Base-by-base conservation (phyloP, 2,888 invertebrate genomes). In the Drosophila helvetica region DNA sequence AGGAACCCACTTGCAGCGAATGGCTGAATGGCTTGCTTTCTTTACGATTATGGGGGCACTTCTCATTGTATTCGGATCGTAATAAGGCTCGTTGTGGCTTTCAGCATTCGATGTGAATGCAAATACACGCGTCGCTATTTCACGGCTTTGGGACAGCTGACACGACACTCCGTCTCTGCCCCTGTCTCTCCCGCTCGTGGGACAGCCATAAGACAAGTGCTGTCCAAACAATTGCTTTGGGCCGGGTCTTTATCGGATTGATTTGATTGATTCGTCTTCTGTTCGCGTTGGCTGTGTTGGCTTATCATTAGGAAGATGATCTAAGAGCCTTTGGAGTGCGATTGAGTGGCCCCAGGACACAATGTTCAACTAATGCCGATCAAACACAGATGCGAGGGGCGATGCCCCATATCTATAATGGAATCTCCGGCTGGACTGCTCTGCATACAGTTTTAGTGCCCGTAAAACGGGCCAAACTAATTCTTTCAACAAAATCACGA, bases 41-140 rank as follows among this genome's bases (percentile, higher is more conserved):
- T 83, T 82, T 86, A 88, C 83, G 83, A 76, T 88, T 86, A 83
- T 85, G 65, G 64, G 33, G 51, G 22, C 71, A 69, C 50, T 54
- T 60, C 43, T 47, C 69, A 64, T 58, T 53, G 78, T 65, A 54
- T 62, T 69, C 57, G 47, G 73, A 42, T 58, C 61, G 73, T 77
- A 79, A 82, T 82, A 74, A 75, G 69, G 63, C 67, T 38, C 46
- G 54, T 80, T 75, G 77, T 65, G 83, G 76, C 88, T 78, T 86
- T 86, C 86, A 76, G 50, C 74, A 70, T 82, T 83, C 80, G 73
- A 83, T 82, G 86, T 67, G 54, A 74, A 86, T 86, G 83, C 88
- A 84, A 84, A 81, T 83, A 86, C 54, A 52, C n/a, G 57, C 48
- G 66, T 51, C 33, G 47, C 42, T 54, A 53, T 63, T 77, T 72